These are phyloP conservation scores for Ammodytes marinus DNA, from an alignment of 2,113 vertebrate species.

Conservation along the genomic window DNA sequence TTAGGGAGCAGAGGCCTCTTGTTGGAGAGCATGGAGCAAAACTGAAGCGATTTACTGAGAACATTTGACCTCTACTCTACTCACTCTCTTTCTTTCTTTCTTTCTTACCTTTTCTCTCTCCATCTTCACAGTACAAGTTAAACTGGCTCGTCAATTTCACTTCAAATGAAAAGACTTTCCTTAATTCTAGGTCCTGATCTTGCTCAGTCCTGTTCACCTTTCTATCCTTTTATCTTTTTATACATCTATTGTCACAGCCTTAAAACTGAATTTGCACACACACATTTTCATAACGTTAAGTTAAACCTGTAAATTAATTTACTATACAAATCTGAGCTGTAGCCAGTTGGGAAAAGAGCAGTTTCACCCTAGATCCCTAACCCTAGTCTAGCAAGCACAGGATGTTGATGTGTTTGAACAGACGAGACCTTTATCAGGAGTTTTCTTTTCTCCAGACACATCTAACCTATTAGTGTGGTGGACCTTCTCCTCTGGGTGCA, in stretches of 20 bases:
- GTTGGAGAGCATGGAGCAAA: slow-evolving; percentile 40
- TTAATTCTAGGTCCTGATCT: not conserved
- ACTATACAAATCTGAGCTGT: too few relatives aligned
- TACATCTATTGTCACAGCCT: not conserved
- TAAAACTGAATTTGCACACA: not conserved
- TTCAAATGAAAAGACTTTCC: not conserved
- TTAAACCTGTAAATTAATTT: too few relatives aligned
- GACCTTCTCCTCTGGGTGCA: not conserved
- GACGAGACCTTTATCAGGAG: too few relatives aligned
- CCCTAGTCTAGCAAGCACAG: too few relatives aligned
- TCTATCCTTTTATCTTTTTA: not conserved
- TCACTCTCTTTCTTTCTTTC: not conserved
- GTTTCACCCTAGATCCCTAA: too few relatives aligned
- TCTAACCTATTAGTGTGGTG: not conserved
- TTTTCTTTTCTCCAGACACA: not conserved
- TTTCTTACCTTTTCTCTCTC: not conserved
- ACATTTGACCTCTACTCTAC: slow-evolving; percentile 24
- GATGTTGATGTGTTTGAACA: too few relatives aligned
- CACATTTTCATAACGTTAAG: too few relatives aligned
- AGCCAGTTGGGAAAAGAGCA: too few relatives aligned
- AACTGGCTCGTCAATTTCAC: slow-evolving; percentile 3
- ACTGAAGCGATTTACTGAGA: slow-evolving; percentile 42
- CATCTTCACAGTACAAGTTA: slow-evolving; percentile 7
- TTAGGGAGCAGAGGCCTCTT: slow-evolving; percentile 41
- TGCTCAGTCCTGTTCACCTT: too few relatives aligned